Base-by-base conservation (phyloP, 2,888 invertebrate species). In the Shargacucullia verbasci region DNA sequence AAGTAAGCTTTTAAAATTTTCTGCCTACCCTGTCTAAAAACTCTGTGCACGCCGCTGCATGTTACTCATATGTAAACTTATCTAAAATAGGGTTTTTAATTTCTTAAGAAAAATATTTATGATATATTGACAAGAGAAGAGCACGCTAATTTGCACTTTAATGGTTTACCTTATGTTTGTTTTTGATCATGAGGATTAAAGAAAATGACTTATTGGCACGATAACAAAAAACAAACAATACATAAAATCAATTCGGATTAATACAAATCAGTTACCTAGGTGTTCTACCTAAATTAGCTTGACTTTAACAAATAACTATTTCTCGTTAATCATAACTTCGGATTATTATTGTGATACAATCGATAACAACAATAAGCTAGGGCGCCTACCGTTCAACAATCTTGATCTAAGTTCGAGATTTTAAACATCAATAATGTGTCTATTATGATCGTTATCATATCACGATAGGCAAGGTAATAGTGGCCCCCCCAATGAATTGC, bases 381-480 rank as follows among this genome's bases (percentile, higher is more conserved):
- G 44, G 55, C 62, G 55, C 48, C 54, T 45, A 64, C 12, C 4
- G 35, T 43, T 20, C 11, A 7, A 27, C 15, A 61, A 61, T 69
- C 48, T 69, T 46, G 37, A 62, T 62, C 10, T 43, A 38, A 35
- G 6, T 45, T 35, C 54, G 5, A 25, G 13, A 55, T 38, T 67
- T 59, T 9, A 43, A 49, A 69, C 48, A 55, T 43, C 29, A 64
- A 55, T 63, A 64, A 48, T 47, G 27, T n/a, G 37, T 4, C 2
- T 44, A 39, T 48, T 54, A 45, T 15, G 47, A 68, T 59, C 9
- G 3, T 59, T 59, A 53, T 63, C 68, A 20, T 59, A 53, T 63
- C 68, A 20, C 20, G 20, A 4, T 20, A 2, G 2, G 4, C 20
- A 20, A 3, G 20, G 4, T 4, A 20, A 20, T 20, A 3, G 2